These are phyloP conservation scores for Xiphophorus couchianus DNA, from an alignment of 2,113 vertebrate species.

Conservation along the genomic window DNA sequence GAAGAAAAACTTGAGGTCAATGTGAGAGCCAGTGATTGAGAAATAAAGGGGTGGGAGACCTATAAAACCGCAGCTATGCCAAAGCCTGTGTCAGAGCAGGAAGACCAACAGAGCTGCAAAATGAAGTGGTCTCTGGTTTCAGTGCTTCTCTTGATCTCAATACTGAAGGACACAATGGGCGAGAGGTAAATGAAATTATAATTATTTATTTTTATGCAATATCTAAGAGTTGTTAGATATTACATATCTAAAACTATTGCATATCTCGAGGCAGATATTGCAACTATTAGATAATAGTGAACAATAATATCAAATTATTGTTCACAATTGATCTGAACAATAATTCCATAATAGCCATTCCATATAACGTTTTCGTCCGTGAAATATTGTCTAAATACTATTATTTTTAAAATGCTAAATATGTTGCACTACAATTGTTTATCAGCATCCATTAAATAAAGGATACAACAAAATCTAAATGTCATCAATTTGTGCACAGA, in stretches of 20 bases:
- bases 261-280: too few species aligned
- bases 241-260: too few species aligned
- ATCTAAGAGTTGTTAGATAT: background rate
- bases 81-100: constrained; percentile 24
- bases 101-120: constrained; percentile 16
- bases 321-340: too few species aligned
- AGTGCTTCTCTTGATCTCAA: constrained; percentile 37
- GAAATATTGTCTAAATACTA: background rate
- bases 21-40: constrained; percentile 36
- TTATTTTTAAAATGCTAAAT: background rate
- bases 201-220: background rate
- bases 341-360: background rate
- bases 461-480: background rate
- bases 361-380: background rate
- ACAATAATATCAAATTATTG: background rate
- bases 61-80: constrained; percentile 22
- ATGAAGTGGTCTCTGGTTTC: constrained; percentile 45
- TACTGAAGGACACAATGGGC: constrained; percentile 3
- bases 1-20: constrained; percentile 26
- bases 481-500: constrained; percentile 49
- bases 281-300: too few species aligned
- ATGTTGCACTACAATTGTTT: background rate
- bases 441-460: background rate
- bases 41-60: constrained; percentile 41
- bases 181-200: constrained; percentile 39